phyloP scores from a whole-genome alignment of 1,140 invertebrate species.

The Zaprionus davidi region DNA sequence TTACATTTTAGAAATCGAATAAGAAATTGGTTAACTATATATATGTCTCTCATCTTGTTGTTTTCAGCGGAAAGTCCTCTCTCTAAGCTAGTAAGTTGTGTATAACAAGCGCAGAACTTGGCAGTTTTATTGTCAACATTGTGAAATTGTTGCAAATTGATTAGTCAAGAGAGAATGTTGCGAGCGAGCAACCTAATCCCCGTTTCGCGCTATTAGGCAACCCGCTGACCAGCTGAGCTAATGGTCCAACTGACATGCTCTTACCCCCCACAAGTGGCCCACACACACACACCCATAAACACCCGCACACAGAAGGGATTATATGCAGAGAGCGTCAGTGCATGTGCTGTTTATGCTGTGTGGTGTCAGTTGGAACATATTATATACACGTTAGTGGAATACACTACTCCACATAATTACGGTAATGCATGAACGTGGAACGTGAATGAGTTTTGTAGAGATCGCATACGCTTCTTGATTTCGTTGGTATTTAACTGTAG shows the following conservation, averaged over 20 bases:
- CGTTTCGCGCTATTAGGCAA: background rate
- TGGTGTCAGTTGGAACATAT: constrained; percentile 1
- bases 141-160: background rate
- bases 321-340: background rate
- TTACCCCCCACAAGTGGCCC: background rate
- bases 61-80: too few relatives aligned
- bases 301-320: background rate
- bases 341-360: background rate
- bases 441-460: background rate
- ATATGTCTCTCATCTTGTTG: background rate
- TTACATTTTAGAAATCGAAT: too few relatives aligned
- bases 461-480: constrained; percentile 8
- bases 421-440: background rate
- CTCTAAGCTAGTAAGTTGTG: background rate
- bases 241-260: constrained; percentile 4
- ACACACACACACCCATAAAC: background rate
- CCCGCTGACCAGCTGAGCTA: constrained; percentile 7
- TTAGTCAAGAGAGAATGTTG: background rate
- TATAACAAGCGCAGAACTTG: background rate
- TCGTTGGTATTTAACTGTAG: constrained; percentile 6
- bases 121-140: background rate
- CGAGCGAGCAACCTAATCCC: background rate
- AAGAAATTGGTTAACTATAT: background rate
- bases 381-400: background rate
- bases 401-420: constrained; percentile 5